Conservation (phyloP, 35 echinoderm and acorn worm genomes). For the Amphiura filiformis region DNA sequence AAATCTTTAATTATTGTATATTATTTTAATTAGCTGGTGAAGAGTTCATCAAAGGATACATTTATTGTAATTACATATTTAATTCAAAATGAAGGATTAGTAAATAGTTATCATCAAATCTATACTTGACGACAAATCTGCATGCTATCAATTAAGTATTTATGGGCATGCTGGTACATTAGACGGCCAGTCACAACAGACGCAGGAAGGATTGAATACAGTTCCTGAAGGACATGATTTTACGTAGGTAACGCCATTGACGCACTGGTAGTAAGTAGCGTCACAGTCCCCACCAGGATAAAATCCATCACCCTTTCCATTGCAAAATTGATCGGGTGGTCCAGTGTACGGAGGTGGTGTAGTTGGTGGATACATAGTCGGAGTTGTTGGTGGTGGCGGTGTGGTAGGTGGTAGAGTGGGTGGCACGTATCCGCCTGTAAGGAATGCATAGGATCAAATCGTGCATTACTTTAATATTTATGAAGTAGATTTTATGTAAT, state of each 20-base stretch:
- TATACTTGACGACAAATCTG: too few relatives aligned
- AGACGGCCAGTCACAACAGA: constrained; percentile 33
- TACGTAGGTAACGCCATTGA: not conserved
- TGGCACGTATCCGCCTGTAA: not conserved
- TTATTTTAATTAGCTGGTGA: too few relatives aligned
- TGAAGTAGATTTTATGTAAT: not conserved
- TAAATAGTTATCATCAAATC: too few relatives aligned
- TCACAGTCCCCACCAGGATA: constrained; percentile 7
- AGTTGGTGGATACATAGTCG: constrained; percentile 13
- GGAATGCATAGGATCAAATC: not conserved
- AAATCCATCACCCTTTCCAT: constrained; percentile 4
- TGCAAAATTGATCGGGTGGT: constrained; percentile 2
- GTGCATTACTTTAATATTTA: not conserved
- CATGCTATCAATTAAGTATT: too few relatives aligned
- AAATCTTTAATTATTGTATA: too few relatives aligned
- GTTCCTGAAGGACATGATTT: constrained; percentile 23
- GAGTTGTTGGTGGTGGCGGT: not conserved
- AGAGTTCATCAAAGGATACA: too few relatives aligned
- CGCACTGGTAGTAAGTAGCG: constrained; percentile 30
- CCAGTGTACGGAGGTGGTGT: not conserved
- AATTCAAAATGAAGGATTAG: too few relatives aligned
- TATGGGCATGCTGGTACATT: constrained; percentile 16
- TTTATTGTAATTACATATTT: too few relatives aligned
- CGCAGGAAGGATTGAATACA: not conserved
- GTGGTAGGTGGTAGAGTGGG: not conserved